A percentile compares a stretch with the other conserved stretches of the same genome.
Conservation (phyloP, 23 tunicate species). For the Ascidia mentula region DNA sequence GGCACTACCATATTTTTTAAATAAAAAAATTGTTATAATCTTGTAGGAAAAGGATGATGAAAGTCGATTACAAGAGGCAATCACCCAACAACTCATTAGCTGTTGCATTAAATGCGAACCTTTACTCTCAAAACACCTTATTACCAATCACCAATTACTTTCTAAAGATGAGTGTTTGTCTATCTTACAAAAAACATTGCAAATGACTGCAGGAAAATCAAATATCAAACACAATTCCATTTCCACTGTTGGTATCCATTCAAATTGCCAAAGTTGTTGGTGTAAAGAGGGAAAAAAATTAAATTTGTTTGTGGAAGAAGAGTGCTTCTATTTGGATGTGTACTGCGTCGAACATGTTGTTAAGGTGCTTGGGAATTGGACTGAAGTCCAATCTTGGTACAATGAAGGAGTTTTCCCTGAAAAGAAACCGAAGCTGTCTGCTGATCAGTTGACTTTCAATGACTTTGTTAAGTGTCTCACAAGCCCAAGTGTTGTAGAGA, state of each 20-base stretch:
- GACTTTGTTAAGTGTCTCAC: slow-evolving; percentile 15
- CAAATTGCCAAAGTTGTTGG: not conserved
- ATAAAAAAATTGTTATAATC: not conserved
- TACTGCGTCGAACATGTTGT: not conserved
- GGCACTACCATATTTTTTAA: no score
- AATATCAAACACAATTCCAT: not conserved
- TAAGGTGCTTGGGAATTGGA: not conserved
- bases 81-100: slow-evolving; percentile 45
- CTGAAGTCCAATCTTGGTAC: not conserved
- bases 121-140: not conserved
- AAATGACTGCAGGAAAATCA: not conserved
- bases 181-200: not conserved
- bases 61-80: slow-evolving; percentile 41
- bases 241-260: not conserved
- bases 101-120: not conserved
- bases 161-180: not conserved
- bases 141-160: not conserved
- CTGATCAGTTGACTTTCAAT: not conserved
- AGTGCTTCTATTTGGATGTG: not conserved
- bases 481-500: slow-evolving; percentile 25
- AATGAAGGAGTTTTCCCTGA: not conserved
- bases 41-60: slow-evolving; percentile 40
- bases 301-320: not conserved
- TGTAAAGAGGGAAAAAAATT: not conserved
- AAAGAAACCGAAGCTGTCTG: not conserved